These are phyloP conservation scores for Myiotriccus ornatus DNA, from an alignment of 2,797 vertebrate species.

Conservation along the genomic window DNA sequence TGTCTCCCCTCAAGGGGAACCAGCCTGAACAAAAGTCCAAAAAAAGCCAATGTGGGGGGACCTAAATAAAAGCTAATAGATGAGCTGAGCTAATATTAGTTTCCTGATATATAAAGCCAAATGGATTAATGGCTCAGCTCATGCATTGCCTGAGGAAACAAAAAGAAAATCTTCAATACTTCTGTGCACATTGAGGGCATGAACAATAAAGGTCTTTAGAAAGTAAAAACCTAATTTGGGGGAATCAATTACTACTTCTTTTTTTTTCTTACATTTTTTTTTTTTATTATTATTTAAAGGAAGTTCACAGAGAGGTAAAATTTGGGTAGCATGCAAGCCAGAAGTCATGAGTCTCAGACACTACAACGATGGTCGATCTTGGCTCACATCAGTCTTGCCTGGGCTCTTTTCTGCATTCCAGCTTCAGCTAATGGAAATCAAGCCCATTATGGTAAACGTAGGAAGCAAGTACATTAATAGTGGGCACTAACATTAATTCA, in stretches of 20 bases:
- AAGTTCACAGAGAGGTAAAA: slow-evolving; percentile 71
- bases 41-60: slow-evolving; percentile 7
- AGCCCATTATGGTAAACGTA: slow-evolving; percentile 61
- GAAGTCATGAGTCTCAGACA: background rate
- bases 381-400: slow-evolving; percentile 45
- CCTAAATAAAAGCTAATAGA: slow-evolving; percentile 54
- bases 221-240: slow-evolving; percentile 77
- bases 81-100: slow-evolving; percentile 74
- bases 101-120: slow-evolving; percentile 79
- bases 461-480: slow-evolving; percentile 65
- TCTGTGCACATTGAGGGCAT: slow-evolving; percentile 73
- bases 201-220: slow-evolving; percentile 76
- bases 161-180: slow-evolving; percentile 79
- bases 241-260: slow-evolving; percentile 74
- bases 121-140: slow-evolving; percentile 78
- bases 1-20: background rate
- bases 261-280: background rate
- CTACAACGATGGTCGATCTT: slow-evolving; percentile 30
- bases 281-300: slow-evolving; percentile 33
- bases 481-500: slow-evolving; percentile 61
- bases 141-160: slow-evolving; percentile 77
- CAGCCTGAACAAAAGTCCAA: background rate
- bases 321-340: slow-evolving; percentile 25
- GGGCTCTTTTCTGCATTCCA: slow-evolving; percentile 42
- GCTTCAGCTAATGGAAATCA: slow-evolving; percentile 65